Percentiles rank a stretch among this genome's conserved stretches.
phyloP scores from a whole-genome alignment of 2,113 vertebrate genomes.

The Actinemys pallida region DNA sequence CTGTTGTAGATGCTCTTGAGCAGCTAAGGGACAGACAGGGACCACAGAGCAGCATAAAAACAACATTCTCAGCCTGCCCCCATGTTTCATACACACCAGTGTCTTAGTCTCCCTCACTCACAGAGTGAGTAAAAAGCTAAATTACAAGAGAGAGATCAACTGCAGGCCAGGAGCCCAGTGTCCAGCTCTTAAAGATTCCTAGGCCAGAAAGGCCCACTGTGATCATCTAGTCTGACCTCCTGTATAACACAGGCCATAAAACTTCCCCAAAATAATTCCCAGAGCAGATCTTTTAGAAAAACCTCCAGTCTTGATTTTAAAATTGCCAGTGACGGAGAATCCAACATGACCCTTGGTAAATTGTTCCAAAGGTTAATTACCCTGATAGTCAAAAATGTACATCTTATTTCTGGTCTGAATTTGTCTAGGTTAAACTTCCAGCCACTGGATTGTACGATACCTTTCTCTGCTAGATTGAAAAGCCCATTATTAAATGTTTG shows the following conservation, averaged over 20 bases:
- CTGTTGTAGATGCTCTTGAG: constrained; percentile 76
- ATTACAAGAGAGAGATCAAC: neutral
- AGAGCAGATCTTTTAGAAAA: neutral
- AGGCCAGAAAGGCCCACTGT: neutral
- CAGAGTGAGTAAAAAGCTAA: neutral
- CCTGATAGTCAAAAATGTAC: neutral
- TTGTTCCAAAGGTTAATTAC: neutral
- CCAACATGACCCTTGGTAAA: neutral
- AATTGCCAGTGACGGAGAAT: neutral
- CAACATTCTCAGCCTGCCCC: fast-evolving
- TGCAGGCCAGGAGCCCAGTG: neutral
- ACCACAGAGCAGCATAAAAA: neutral
- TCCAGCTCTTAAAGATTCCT: neutral
- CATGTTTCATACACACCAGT: neutral
- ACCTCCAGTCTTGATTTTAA: neutral
- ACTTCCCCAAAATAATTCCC: neutral
- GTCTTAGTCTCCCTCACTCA: neutral
- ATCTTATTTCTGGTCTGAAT: neutral
- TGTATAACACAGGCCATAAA: neutral
- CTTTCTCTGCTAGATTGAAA: neutral
- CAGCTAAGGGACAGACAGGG: constrained; percentile 35
- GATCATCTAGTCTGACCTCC: neutral
- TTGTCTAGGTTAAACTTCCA: neutral
- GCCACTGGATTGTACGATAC: neutral
- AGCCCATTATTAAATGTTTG: neutral